Evolutionary conservation across 1,140 invertebrate species (phyloP).

Genomic region (Monochamus saltuarius): DNA sequence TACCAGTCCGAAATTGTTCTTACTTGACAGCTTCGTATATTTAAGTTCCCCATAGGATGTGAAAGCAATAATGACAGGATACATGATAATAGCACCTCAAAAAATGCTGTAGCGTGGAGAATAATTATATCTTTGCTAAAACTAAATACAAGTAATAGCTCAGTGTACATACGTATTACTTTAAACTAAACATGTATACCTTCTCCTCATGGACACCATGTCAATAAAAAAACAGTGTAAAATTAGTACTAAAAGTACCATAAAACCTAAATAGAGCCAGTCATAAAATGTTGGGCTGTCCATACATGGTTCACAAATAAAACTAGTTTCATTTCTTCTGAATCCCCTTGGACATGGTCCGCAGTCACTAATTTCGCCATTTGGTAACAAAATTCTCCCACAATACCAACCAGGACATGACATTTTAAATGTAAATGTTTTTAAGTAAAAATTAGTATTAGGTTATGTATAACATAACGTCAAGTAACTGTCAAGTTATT

Average conservation of each 20-base stretch:
- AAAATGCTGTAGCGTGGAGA: conserved; percentile 74
- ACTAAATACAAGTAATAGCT: conserved; percentile 50
- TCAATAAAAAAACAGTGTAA: conserved; percentile 93
- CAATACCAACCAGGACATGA: conserved; percentile 85
- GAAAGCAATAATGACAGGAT: conserved; percentile 73
- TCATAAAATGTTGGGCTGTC: conserved; percentile 83
- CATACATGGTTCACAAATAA: conserved; percentile 75
- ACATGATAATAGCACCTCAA: conserved; percentile 75
- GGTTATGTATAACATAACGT: conserved; percentile 10
- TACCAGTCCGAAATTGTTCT: conserved; percentile 91
- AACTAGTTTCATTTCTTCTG: conserved; percentile 61
- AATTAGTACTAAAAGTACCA: conserved; percentile 81
- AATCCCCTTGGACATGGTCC: conserved; percentile 85
- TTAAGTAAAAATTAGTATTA: conserved; percentile 6
- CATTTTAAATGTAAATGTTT: conserved; percentile 20
- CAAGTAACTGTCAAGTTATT: conserved; percentile 17
- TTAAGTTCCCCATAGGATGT: conserved; percentile 74
- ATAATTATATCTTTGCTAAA: conserved; percentile 71
- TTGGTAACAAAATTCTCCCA: conserved; percentile 65
- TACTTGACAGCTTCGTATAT: conserved; percentile 75
- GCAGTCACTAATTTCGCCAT: conserved; percentile 75
- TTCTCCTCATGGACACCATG: conserved; percentile 72
- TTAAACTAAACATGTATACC: conserved; percentile 53
- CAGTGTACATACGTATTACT: neutral
- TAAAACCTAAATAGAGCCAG: conserved; percentile 92